Conservation (phyloP, 2,888 invertebrate species). For the Nycteola revayana region DNA sequence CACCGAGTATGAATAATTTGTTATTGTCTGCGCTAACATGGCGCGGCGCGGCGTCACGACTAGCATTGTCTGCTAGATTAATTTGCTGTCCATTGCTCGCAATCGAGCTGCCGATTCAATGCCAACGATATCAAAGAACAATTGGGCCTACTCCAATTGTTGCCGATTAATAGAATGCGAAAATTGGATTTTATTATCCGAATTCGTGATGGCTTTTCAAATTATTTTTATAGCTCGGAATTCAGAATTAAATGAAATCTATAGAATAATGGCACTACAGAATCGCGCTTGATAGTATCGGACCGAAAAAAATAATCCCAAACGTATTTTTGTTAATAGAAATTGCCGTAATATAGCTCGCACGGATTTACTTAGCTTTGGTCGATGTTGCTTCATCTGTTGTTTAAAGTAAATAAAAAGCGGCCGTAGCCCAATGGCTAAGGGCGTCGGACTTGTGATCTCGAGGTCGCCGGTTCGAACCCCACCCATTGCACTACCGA, state of each 20-base stretch:
- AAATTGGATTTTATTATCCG: constrained; percentile 64
- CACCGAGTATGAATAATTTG: constrained; percentile 80
- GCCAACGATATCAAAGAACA: constrained; percentile 64
- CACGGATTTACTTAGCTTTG: too few species aligned
- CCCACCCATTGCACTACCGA: too few species aligned
- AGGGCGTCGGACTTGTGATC: too few species aligned
- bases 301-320: too few species aligned
- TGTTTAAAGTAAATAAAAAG: too few species aligned
- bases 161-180: constrained; percentile 62
- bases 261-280: too few species aligned
- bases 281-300: too few species aligned
- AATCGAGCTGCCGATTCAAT: constrained; percentile 52
- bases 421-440: too few species aligned
- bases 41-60: constrained; percentile 58
- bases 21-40: constrained; percentile 77
- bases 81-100: constrained; percentile 62
- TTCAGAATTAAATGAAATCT: constrained; percentile 9
- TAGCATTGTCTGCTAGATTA: constrained; percentile 73
- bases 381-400: too few species aligned
- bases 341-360: too few species aligned
- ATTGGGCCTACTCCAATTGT: constrained; percentile 48
- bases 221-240: constrained; percentile 30
- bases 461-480: too few species aligned
- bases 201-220: constrained; percentile 34
- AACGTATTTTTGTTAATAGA: too few species aligned